A percentile compares a stretch with the other conserved stretches of the same genome.
Conservation (phyloP, 2,888 invertebrate genomes). For the Zhengitettix transpicula region DNA sequence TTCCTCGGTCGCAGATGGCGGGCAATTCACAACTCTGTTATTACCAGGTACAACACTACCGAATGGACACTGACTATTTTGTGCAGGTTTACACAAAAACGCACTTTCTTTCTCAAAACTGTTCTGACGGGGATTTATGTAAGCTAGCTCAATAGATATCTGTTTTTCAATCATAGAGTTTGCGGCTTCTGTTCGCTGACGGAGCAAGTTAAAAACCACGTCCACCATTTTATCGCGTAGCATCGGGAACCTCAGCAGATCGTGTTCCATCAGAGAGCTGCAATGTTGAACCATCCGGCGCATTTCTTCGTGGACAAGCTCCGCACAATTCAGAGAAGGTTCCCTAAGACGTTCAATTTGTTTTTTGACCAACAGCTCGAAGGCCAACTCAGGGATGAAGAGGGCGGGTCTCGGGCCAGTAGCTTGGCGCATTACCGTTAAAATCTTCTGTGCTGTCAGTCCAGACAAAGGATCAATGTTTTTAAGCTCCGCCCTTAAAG, state of each 20-base stretch:
- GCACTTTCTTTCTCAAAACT: too few species aligned
- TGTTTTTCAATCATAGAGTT: constrained; percentile 44
- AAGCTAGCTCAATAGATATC: constrained; percentile 41
- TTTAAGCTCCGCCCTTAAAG: constrained; percentile 38
- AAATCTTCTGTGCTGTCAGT: constrained; percentile 36
- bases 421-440: constrained; percentile 48
- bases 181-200: constrained; percentile 38
- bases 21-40: not conserved
- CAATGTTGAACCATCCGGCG: constrained; percentile 46
- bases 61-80: too few species aligned
- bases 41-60: not conserved
- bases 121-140: constrained; percentile 50
- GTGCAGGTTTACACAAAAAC: too few species aligned
- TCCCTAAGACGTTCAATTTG: constrained; percentile 43
- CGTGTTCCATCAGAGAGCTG: constrained; percentile 37
- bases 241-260: constrained; percentile 43
- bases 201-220: constrained; percentile 38
- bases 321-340: constrained; percentile 42
- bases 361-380: constrained; percentile 45
- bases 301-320: constrained; percentile 45
- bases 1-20: constrained; percentile 30
- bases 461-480: constrained; percentile 39
- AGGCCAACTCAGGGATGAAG: constrained; percentile 36
- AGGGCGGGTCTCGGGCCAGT: too few species aligned
- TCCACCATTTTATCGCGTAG: constrained; percentile 43